These are phyloP conservation scores for Ancistrus triradiatus DNA, from an alignment of 2,113 vertebrate species.

Conservation along the genomic window DNA sequence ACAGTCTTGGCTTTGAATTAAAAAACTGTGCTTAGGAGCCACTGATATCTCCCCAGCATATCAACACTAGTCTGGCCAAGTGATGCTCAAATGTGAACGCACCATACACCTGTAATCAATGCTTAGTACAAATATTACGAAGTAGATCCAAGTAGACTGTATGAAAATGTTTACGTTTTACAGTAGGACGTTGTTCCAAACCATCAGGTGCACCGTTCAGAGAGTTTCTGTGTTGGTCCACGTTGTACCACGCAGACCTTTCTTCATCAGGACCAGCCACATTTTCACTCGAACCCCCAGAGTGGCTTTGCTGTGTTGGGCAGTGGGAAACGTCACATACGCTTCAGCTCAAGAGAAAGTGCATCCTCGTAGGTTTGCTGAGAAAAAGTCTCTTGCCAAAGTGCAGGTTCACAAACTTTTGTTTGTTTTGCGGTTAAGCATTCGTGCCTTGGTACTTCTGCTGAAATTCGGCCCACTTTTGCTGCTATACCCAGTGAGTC, in stretches of 20 bases:
- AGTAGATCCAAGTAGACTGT: too few relatives aligned
- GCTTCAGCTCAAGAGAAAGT: conserved; percentile 48
- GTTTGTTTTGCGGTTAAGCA: conserved; percentile 64
- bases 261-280: conserved; percentile 42
- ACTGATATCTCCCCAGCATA: too few relatives aligned
- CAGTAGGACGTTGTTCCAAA: conserved; percentile 47
- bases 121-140: too few relatives aligned
- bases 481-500: conserved; percentile 75
- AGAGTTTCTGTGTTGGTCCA: conserved; percentile 42
- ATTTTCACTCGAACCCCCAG: conserved; percentile 59
- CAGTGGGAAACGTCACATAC: conserved; percentile 37
- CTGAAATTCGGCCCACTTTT: conserved; percentile 83
- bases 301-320: conserved; percentile 63
- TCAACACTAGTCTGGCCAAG: too few relatives aligned
- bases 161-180: conserved; percentile 45
- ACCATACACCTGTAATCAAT: too few relatives aligned
- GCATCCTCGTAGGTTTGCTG: conserved; percentile 7
- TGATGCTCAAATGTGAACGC: too few relatives aligned
- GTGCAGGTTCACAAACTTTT: conserved; percentile 65
- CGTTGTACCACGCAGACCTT: conserved; percentile 27
- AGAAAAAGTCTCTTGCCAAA: conserved; percentile 59
- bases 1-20: too few relatives aligned
- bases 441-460: conserved; percentile 75
- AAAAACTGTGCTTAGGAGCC: too few relatives aligned
- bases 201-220: conserved; percentile 47